Conservation (phyloP, 2,888 invertebrate genomes). For the Drosophila nr. fundita region DNA sequence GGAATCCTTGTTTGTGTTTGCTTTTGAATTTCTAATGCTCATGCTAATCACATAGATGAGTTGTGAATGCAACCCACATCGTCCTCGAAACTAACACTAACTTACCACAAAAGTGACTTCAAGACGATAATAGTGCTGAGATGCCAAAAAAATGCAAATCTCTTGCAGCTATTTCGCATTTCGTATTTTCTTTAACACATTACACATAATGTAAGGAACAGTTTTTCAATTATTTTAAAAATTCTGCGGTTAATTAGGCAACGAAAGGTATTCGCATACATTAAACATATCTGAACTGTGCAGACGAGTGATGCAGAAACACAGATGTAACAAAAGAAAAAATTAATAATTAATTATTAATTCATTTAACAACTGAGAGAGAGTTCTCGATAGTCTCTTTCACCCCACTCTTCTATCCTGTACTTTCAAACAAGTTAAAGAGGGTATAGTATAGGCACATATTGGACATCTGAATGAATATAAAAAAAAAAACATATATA, state of each 20-base stretch:
- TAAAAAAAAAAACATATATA: background rate
- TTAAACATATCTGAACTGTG: background rate
- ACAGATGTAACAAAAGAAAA: slow-evolving; percentile 10
- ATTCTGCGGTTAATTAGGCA: background rate
- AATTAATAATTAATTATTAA: slow-evolving; percentile 26
- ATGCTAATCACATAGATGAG: background rate
- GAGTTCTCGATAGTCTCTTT: background rate
- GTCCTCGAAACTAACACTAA: background rate
- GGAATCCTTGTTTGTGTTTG: background rate
- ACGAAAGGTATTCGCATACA: background rate
- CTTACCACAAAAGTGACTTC: too few relatives aligned
- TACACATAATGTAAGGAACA: too few relatives aligned
- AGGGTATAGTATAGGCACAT: background rate
- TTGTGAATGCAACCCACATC: background rate
- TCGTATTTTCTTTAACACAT: too few relatives aligned
- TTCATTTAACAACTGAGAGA: slow-evolving; percentile 32
- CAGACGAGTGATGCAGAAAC: background rate
- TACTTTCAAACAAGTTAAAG: background rate
- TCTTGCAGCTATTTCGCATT: too few relatives aligned
- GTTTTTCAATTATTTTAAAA: background rate
- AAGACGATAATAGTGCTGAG: background rate
- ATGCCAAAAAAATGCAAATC: too few relatives aligned
- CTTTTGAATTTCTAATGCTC: background rate
- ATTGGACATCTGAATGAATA: background rate
- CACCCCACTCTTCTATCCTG: background rate